Evolutionary conservation across 2,888 invertebrate species (phyloP).

Genomic region (Synergus umbraculus): DNA sequence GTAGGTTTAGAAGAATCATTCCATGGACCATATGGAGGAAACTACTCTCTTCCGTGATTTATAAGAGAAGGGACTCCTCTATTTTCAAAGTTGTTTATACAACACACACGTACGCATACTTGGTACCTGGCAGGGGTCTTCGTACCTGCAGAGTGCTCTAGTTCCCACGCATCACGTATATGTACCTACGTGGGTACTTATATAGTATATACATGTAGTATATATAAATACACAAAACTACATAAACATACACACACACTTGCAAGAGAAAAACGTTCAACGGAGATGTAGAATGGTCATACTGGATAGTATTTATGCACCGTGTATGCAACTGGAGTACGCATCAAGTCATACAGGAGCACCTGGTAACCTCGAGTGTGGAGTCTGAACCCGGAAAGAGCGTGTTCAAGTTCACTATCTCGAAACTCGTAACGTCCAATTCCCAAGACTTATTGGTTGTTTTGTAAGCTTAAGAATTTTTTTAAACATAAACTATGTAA

Average conservation of each 20-base stretch:
- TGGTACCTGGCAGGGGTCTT: constrained; percentile 33
- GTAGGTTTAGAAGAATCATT: not conserved
- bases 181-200: constrained; percentile 44
- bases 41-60: not conserved
- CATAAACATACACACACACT: not conserved
- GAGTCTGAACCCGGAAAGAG: constrained; percentile 38
- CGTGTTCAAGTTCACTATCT: constrained; percentile 38
- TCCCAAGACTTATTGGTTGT: not conserved
- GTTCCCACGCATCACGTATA: constrained; percentile 69
- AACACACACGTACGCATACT: not conserved
- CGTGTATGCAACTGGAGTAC: constrained; percentile 54
- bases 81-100: not conserved
- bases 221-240: not conserved
- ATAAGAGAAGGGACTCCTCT: not conserved
- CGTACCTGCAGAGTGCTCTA: constrained; percentile 68
- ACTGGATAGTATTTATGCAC: constrained; percentile 53
- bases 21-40: not conserved
- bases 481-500: no score
- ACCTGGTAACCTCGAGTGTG: constrained; percentile 33
- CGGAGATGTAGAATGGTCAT: constrained; percentile 36
- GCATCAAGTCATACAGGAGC: constrained; percentile 43
- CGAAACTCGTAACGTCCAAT: constrained; percentile 17
- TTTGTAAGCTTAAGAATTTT: no score
- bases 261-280: not conserved
- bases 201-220: not conserved